Percentiles rank a stretch among this genome's conserved stretches.
Conservation (phyloP, 2,888 invertebrate genomes). For the Synanthedon formicaeformis region DNA sequence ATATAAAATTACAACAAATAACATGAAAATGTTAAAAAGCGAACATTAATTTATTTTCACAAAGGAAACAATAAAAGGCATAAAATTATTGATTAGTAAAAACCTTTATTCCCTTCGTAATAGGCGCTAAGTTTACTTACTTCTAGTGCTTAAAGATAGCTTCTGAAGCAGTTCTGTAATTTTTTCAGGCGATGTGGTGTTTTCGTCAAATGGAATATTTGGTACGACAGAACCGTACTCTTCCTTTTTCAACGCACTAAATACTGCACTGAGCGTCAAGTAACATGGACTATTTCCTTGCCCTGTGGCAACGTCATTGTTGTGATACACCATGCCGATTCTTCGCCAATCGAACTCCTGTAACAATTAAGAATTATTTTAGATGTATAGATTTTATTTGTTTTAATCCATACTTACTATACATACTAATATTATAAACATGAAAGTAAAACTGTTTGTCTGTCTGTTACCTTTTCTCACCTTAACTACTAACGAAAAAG, state of each 20-base stretch:
- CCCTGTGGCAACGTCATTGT: slow-evolving; percentile 71
- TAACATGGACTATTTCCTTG: slow-evolving; percentile 83
- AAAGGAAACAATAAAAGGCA: background rate
- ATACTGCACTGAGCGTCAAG: slow-evolving; percentile 79
- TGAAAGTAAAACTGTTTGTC: too few species aligned
- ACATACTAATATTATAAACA: too few species aligned
- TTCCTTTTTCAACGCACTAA: slow-evolving; percentile 52
- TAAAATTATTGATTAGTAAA: background rate
- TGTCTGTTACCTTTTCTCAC: too few species aligned
- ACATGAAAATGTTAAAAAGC: background rate
- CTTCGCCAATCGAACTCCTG: slow-evolving; percentile 80
- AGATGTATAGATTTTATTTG: too few species aligned
- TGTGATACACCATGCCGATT: slow-evolving; percentile 79
- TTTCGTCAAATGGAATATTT: slow-evolving; percentile 74
- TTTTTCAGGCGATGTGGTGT: slow-evolving; percentile 62
- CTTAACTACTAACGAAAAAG: too few species aligned
- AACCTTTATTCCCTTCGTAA: background rate
- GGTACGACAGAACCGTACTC: slow-evolving; percentile 64
- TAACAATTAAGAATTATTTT: slow-evolving; percentile 25
- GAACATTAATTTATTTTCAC: background rate
- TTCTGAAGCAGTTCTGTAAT: slow-evolving; percentile 72
- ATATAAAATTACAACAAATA: too few species aligned
- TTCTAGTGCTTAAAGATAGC: slow-evolving; percentile 74
- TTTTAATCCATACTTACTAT: too few species aligned
- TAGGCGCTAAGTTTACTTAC: slow-evolving; percentile 69